phyloP scores from a whole-genome alignment of 2,113 vertebrate genomes.

The Theristicus caerulescens region DNA sequence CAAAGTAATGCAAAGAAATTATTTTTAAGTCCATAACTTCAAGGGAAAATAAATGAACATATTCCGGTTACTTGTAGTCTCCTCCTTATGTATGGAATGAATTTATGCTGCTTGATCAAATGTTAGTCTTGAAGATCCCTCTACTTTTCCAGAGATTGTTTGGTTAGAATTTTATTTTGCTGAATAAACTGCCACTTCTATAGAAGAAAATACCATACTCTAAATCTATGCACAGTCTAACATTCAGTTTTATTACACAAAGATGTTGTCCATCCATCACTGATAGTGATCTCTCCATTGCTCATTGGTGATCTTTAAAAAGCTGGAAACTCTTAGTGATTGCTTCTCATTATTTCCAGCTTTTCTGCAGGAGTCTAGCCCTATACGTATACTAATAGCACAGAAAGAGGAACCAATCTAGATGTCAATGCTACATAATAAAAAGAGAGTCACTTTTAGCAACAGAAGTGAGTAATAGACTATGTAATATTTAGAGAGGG shows the following conservation, averaged over 20 bases:
- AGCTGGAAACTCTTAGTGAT: neutral
- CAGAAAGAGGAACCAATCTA: neutral
- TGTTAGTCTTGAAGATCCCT: neutral
- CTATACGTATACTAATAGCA: neutral
- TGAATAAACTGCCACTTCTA: neutral
- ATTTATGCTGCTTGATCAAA: neutral
- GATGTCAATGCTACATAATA: neutral
- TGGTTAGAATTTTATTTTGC: neutral
- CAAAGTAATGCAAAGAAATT: neutral
- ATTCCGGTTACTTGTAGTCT: neutral
- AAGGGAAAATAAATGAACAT: neutral
- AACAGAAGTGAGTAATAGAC: neutral
- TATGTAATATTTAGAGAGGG: neutral
- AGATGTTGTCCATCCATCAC: neutral
- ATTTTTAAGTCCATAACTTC: neutral
- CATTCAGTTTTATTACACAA: neutral
- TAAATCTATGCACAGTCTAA: neutral
- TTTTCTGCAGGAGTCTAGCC: neutral
- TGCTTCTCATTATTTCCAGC: neutral
- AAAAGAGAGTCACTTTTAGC: neutral
- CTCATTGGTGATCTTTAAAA: neutral
- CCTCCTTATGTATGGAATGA: neutral
- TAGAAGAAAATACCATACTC: neutral
- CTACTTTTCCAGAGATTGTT: neutral
- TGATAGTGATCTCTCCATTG: neutral